phyloP scores from a whole-genome alignment of 1,140 invertebrate species.

The Homalodisca vitripennis region DNA sequence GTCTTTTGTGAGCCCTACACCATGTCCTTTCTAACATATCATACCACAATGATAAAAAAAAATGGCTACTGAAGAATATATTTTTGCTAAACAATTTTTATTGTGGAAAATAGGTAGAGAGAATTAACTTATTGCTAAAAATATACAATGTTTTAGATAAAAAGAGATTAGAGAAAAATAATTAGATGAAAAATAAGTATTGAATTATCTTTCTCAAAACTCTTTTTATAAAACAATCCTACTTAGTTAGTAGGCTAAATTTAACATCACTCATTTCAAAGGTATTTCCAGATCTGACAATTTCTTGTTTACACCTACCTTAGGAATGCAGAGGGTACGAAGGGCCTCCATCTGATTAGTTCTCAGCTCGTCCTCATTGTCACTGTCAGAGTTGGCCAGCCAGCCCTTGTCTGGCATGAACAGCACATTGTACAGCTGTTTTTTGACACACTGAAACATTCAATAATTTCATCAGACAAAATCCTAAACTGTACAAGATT shows the following conservation, averaged over 20 bases:
- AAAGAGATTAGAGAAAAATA: too few species aligned
- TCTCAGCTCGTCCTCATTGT: constrained; percentile 47
- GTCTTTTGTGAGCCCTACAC: too few species aligned
- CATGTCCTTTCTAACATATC: too few species aligned
- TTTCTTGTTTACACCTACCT: constrained; percentile 49
- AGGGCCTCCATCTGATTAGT: constrained; percentile 69
- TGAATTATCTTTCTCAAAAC: neutral
- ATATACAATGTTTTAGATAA: too few species aligned
- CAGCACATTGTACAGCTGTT: constrained; percentile 83
- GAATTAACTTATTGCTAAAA: too few species aligned
- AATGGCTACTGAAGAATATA: too few species aligned
- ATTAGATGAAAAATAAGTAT: too few species aligned
- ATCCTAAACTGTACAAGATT: too few species aligned
- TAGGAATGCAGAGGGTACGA: constrained; percentile 78
- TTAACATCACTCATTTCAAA: neutral
- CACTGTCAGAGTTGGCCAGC: constrained; percentile 70
- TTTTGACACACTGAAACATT: constrained; percentile 67
- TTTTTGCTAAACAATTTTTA: too few species aligned
- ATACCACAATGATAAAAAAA: too few species aligned
- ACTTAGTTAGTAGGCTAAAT: neutral
- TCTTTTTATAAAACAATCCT: constrained; percentile 5
- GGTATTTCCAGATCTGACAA: neutral
- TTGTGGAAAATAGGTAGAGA: too few species aligned
- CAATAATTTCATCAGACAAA: too few species aligned
- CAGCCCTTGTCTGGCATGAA: constrained; percentile 88